These are phyloP conservation scores for Alouatta palliata DNA, from an alignment of 2,113 vertebrate species.

Conservation along the genomic window DNA sequence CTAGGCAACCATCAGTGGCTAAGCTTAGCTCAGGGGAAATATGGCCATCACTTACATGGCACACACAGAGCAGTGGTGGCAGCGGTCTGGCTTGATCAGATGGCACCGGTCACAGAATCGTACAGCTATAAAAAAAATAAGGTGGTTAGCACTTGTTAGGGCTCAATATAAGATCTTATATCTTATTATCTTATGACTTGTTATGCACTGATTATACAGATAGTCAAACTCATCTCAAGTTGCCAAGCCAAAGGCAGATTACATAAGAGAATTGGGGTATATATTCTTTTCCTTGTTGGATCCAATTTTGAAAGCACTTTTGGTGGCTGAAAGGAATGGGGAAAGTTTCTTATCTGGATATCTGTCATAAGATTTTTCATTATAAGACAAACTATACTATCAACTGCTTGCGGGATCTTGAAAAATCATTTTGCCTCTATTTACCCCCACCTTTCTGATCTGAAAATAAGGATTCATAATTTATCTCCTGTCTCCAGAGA, in stretches of 20 bases:
- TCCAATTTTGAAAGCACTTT: constrained; percentile 27
- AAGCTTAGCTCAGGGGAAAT: neutral
- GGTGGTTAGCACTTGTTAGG: neutral
- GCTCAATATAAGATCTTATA: neutral
- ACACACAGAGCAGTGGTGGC: constrained; percentile 98
- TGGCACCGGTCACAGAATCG: constrained; percentile 98
- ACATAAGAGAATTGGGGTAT: neutral
- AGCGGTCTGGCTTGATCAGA: constrained; percentile 98
- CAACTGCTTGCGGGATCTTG: neutral
- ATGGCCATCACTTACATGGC: constrained; percentile 91
- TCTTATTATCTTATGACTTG: neutral
- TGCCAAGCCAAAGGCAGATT: constrained; percentile 43
- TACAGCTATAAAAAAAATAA: constrained; percentile 88
- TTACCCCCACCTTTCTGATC: constrained; percentile 38
- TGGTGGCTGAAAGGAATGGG: neutral
- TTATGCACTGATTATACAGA: neutral
- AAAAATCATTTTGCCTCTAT: constrained; percentile 28
- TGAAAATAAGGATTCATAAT: constrained; percentile 39
- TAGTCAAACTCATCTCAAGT: neutral
- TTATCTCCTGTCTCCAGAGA: constrained; percentile 12
- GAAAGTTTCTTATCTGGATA: constrained; percentile 16
- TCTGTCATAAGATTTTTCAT: constrained; percentile 13
- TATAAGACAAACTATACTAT: constrained; percentile 24
- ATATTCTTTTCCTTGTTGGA: neutral
- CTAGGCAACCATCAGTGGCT: neutral